Evolutionary conservation across 2,888 invertebrate genomes (phyloP).

Genomic region (Brachycybe producta): DNA sequence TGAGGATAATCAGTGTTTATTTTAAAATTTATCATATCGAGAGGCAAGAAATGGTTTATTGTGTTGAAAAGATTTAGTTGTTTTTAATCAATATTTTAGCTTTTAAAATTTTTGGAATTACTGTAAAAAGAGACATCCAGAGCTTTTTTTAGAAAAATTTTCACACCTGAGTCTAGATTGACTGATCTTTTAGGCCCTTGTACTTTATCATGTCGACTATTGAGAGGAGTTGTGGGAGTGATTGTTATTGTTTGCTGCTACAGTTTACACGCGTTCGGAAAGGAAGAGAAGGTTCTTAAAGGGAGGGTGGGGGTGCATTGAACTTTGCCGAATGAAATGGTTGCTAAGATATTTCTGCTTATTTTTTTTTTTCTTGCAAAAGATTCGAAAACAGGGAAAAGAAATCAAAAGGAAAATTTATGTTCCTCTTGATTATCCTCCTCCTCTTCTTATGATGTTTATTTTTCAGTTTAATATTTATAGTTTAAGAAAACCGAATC

Average conservation of each 20-base stretch:
- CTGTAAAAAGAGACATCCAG: neutral
- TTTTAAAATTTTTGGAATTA: neutral
- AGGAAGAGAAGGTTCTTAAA: neutral
- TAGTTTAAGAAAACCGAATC: too few species aligned
- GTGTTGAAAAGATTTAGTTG: too few species aligned
- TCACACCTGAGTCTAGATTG: neutral
- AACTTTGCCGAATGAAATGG: neutral
- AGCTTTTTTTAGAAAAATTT: neutral
- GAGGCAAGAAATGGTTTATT: too few species aligned
- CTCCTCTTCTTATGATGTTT: too few species aligned
- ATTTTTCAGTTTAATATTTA: too few species aligned
- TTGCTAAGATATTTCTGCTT: conserved; percentile 2
- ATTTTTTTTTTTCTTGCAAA: neutral
- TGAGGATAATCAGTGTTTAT: neutral
- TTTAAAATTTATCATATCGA: too few species aligned
- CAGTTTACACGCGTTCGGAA: neutral
- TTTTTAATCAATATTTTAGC: neutral
- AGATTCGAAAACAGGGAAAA: too few species aligned
- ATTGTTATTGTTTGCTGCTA: neutral
- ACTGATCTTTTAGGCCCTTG: neutral
- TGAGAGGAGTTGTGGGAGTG: too few species aligned
- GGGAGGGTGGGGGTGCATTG: neutral
- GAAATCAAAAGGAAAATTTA: too few species aligned
- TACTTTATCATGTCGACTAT: neutral
- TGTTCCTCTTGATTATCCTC: too few species aligned